Evolutionary conservation across 2,797 vertebrate genomes (phyloP), one percentile per base, ranked within the genome.

Genomic region (Heterohyrax brucei): DNA sequence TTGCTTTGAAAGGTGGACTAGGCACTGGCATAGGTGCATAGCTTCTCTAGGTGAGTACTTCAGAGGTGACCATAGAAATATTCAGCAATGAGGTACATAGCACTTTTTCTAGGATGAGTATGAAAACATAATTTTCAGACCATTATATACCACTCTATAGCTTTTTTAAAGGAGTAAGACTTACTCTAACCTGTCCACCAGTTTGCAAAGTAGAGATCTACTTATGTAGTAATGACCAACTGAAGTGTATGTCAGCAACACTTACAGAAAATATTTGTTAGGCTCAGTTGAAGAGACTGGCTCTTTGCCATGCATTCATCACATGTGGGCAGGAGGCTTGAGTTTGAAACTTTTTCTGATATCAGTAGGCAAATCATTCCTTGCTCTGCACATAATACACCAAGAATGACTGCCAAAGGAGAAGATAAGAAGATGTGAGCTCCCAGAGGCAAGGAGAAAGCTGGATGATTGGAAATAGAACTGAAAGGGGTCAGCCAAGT

Each of bases 251-350:
- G 64, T 75, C 77, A 73, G 7, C 73, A 86, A 78, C 30, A 82
- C 78, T 68, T 91, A 85, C 48, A 48, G 39, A 78, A 95, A 95
- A 94, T 85, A 86, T 56, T 81, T 75, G 3, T 3, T 77, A 53
- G 68, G 24, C 86, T 88, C 59, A 88, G 5, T 44, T 95, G 62
- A 82, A 39, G 46, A 59, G 39, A 85, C 26, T 48, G n/a, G 39
- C 21, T n/a, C 64, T 77, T 88, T 75, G 56, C 84, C 84, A 82
- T 26, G 82, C 3, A 21, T 77, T 95, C 62, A 86, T 73, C 68
- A 22, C 62, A 82, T 16, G 1, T 91, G 62, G 21, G 24, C 76
- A 79, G 28, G 62, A 84, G 13, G 12, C 33, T 61, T 59, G 72
- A 89, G 53, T 56, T 56, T 64, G 68, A 84, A 87, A 39, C 4